Evolutionary conservation across 35 echinoderm and acorn worm genomes (phyloP), one percentile per base, ranked within the genome.

Genomic region (Acanthaster planci): DNA sequence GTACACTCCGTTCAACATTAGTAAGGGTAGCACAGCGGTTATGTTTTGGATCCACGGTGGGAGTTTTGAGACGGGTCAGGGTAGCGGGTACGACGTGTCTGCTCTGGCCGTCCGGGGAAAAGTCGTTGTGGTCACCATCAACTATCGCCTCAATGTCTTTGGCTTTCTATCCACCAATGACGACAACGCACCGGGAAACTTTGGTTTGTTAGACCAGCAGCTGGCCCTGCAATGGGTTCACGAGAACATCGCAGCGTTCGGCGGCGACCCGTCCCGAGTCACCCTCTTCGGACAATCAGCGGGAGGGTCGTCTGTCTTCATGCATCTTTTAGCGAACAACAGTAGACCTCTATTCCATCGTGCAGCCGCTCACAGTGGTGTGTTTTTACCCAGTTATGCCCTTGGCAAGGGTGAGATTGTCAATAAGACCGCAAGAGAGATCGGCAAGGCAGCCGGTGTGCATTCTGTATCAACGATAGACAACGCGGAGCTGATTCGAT

Each of bases 41-140:
- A 86, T 94, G 77, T 82, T 94, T 37, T 94, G 82, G 82, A 82
- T 94, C 1, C 87, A 94, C 59, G 92, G 87, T n/a, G 92, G 92
- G 37, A 76, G 58, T 9, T 90, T 86, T 39, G 35, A 32, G 1
- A 68, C 55, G 0, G 87, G 87, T 22, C 53, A 52, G 8, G 84
- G 87, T 50, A 79, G 77, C 30, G 52, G 77, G 22, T 80, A 80
- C 42, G 55, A 77, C 59, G 89, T 37, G 0, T 53, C 82, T 39
- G 72, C 78, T 17, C 44, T 91, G 0, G 83, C 89, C 35, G 82
- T 78, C 7, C 44, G 76, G 39, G 50, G 79, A 17, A 59, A 56
- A 12, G 82, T 91, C 23, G 78, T 91, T 17, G 82, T 91, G 52
- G 89, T 91, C 21, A 85, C 82, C 19, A 56, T 91, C 35, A 91